A percentile compares a stretch with the other conserved stretches of the same genome.
Conservation (phyloP, 2,797 vertebrate species). For the Halcyon smyrnensis region DNA sequence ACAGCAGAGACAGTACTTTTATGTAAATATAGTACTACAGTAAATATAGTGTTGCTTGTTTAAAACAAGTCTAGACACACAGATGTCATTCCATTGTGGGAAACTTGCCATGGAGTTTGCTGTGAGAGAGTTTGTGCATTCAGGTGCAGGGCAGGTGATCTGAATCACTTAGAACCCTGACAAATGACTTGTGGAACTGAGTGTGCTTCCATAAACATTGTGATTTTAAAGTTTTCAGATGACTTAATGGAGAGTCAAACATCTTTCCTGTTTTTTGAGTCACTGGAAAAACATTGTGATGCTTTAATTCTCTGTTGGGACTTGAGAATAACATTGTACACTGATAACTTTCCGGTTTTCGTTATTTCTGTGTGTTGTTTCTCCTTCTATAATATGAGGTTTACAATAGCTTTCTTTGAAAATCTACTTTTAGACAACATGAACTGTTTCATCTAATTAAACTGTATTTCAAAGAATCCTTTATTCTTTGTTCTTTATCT, state of each 20-base stretch:
- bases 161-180: not conserved
- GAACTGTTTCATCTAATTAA: not conserved
- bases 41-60: not conserved
- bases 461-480: not conserved
- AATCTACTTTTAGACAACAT: not conserved
- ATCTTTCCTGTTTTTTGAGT: not conserved
- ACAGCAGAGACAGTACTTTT: not conserved
- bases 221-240: not conserved
- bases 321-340: not conserved
- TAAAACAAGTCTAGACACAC: not conserved
- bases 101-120: not conserved
- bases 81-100: not conserved
- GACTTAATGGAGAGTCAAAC: not conserved
- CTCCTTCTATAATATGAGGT: not conserved
- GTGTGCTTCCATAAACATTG: not conserved
- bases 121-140: not conserved
- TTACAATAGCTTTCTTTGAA: not conserved
- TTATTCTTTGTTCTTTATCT: not conserved
- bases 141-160: not conserved
- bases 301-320: not conserved
- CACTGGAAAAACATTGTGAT: fast-evolving
- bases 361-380: not conserved
- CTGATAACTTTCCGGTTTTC: not conserved
- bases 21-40: not conserved
- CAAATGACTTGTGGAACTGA: not conserved